Percentiles rank a stretch among this genome's conserved stretches.
Evolutionary conservation across 1,140 invertebrate species (phyloP).

Genomic region (Matsumurasca onukii): DNA sequence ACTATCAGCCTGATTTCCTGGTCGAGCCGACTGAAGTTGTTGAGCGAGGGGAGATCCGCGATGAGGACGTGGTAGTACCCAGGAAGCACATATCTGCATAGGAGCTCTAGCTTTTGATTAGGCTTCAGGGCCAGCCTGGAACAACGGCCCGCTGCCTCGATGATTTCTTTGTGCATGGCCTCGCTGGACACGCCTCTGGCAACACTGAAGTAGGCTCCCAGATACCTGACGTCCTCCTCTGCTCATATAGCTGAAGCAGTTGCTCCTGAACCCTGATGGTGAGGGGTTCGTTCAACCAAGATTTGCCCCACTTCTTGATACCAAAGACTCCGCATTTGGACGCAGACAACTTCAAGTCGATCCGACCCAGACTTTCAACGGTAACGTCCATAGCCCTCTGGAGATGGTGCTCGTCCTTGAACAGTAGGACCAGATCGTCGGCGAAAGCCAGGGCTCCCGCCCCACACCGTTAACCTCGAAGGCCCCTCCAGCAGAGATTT

Average conservation of each 20-base stretch:
- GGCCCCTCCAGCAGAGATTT: not conserved
- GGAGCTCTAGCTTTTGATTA: not conserved
- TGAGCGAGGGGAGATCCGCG: not conserved
- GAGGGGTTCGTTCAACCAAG: not conserved
- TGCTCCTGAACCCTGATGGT: not conserved
- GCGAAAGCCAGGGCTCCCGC: slow-evolving; percentile 43
- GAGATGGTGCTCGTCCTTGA: slow-evolving; percentile 5
- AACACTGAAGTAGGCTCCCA: not conserved
- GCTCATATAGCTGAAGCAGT: not conserved
- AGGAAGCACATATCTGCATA: no score
- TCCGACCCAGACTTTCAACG: no score
- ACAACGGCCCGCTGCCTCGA: not conserved
- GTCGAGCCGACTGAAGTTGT: not conserved
- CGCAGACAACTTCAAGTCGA: no score
- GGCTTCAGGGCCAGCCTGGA: not conserved
- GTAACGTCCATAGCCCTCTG: not conserved
- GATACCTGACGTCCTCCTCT: not conserved
- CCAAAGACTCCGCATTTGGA: slow-evolving; percentile 1
- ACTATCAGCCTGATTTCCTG: not conserved
- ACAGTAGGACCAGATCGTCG: slow-evolving; percentile 43
- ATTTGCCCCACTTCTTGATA: not conserved
- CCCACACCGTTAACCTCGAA: not conserved
- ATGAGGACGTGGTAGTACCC: not conserved
- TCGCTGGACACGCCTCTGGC: not conserved
- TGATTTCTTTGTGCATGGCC: no score